phyloP scores from a whole-genome alignment of 2,797 vertebrate species.

The Emydoidea blandingii region DNA sequence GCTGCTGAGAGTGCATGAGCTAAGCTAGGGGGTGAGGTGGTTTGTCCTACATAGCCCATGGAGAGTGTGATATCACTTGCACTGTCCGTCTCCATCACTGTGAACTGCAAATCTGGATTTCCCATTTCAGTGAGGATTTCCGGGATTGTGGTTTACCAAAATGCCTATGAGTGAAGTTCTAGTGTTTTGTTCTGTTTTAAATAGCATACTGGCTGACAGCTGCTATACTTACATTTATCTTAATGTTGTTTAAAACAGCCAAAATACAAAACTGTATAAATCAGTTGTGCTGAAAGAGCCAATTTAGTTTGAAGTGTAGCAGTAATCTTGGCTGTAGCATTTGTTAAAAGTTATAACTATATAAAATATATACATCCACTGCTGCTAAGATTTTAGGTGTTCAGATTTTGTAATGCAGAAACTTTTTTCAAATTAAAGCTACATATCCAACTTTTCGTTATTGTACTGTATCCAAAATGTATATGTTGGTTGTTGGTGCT shows the following conservation, averaged over 20 bases:
- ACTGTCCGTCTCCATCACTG: rapidly evolving
- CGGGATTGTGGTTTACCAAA: conserved; percentile 31
- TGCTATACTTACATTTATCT: background rate
- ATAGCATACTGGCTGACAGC: conserved; percentile 4
- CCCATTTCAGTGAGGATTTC: conserved; percentile 14
- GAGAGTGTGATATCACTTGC: background rate
- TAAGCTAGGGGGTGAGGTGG: background rate
- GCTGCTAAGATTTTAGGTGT: conserved; percentile 12
- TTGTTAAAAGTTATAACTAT: background rate
- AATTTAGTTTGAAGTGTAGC: conserved; percentile 12
- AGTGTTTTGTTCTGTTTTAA: conserved; percentile 37
- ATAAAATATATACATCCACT: background rate
- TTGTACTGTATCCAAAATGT: background rate
- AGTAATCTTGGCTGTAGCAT: conserved; percentile 2
- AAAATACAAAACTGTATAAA: conserved; percentile 11
- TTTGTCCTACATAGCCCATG: background rate
- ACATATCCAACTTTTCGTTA: background rate
- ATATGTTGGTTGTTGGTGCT: background rate
- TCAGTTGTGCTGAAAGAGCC: conserved; percentile 9
- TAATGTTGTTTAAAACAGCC: background rate
- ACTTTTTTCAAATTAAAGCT: background rate
- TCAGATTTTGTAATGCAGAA: background rate
- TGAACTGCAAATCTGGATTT: conserved; percentile 31
- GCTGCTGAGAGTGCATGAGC: background rate
- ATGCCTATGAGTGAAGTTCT: conserved; percentile 2